phyloP scores from a whole-genome alignment of 2,113 vertebrate species.

The Theristicus caerulescens region DNA sequence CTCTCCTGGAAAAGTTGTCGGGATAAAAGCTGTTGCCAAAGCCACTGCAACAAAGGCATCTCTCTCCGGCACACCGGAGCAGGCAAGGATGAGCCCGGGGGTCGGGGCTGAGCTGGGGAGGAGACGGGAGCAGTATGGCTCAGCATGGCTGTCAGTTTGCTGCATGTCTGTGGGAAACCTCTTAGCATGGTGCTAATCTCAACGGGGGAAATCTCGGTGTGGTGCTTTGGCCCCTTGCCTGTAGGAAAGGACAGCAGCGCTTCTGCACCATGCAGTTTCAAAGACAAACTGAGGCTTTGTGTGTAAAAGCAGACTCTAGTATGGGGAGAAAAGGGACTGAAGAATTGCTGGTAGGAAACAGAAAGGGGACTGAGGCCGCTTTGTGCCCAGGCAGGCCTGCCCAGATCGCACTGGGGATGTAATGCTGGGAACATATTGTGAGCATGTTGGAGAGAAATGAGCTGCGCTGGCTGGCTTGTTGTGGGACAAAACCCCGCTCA shows the following conservation, averaged over 20 bases:
- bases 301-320: background rate
- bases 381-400: background rate
- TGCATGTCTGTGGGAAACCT: background rate
- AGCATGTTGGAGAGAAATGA: background rate
- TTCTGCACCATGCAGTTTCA: background rate
- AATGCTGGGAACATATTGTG: background rate
- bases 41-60: background rate
- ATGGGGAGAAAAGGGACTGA: background rate
- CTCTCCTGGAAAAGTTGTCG: background rate
- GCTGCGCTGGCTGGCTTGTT: background rate
- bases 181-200: background rate
- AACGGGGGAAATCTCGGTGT: rapidly evolving
- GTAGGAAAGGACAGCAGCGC: background rate
- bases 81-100: background rate
- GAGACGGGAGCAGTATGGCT: background rate
- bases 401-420: rapidly evolving
- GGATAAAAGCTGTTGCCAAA: background rate
- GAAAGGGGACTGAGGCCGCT: background rate
- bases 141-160: background rate
- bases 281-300: background rate
- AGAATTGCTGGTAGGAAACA: background rate
- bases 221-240: background rate
- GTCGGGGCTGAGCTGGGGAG: background rate
- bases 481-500: background rate
- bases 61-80: background rate